A percentile compares a stretch with the other conserved stretches of the same genome.
phyloP scores from a whole-genome alignment of 2,797 vertebrate species.

The Catharus ustulatus region DNA sequence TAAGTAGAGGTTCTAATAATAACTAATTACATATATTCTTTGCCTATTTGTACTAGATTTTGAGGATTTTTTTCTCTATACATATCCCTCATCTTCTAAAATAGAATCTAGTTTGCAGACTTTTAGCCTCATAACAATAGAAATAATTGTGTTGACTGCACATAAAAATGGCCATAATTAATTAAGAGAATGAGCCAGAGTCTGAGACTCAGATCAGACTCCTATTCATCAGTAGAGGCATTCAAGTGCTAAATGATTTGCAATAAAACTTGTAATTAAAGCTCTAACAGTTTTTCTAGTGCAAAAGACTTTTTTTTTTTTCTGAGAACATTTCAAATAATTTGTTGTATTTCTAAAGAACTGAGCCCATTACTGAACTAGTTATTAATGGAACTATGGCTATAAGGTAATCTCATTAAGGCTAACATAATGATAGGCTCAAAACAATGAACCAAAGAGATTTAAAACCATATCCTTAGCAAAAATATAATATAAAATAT shows the following conservation, averaged over 20 bases:
- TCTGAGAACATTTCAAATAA: neutral
- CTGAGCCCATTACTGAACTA: neutral
- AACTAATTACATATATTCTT: neutral
- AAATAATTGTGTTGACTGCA: neutral
- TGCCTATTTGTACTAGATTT: neutral
- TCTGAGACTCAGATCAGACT: neutral
- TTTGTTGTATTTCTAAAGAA: neutral
- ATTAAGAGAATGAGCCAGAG: neutral
- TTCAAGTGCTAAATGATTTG: neutral
- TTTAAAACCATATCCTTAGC: neutral
- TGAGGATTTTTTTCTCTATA: neutral
- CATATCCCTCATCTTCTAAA: neutral
- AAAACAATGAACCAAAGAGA: neutral
- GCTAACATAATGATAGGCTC: neutral
- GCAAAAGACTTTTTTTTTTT: neutral
- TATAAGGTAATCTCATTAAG: slow-evolving; percentile 11
- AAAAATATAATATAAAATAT: neutral
- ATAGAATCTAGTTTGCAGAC: neutral
- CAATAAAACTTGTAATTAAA: neutral
- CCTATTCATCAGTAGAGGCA: neutral
- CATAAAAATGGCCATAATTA: neutral
- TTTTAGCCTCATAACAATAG: neutral
- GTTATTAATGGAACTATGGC: neutral
- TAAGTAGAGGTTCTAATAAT: neutral
- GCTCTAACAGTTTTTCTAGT: neutral